A percentile compares a stretch with the other conserved stretches of the same genome.
Evolutionary conservation across 2,888 invertebrate species (phyloP).

Genomic region (Yponomeuta sedellus): DNA sequence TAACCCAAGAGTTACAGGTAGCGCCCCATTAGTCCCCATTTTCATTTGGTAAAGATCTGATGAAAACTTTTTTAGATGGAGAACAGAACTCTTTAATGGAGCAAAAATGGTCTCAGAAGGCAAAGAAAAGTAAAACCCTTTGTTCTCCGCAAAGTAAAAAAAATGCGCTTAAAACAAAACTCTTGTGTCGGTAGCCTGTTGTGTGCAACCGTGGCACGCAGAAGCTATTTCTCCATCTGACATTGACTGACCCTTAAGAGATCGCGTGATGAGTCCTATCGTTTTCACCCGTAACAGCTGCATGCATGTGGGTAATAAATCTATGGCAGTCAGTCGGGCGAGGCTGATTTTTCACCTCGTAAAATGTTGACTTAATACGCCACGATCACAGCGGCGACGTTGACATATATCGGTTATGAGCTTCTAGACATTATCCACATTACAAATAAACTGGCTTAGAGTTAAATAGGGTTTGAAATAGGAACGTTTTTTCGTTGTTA

Average conservation of each 20-base stretch:
- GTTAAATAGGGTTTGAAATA: no score
- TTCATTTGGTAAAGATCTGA: no score
- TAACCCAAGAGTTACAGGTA: no score
- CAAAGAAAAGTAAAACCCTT: no score
- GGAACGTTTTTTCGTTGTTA: no score
- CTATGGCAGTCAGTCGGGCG: slow-evolving; percentile 12
- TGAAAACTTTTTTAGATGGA: no score
- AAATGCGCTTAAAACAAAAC: no score
- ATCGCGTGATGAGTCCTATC: slow-evolving; percentile 5
- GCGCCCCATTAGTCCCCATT: no score
- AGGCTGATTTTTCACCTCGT: slow-evolving; percentile 12
- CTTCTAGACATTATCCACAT: not conserved
- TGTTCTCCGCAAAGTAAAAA: no score
- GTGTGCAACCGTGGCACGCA: not conserved
- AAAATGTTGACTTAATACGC: slow-evolving; percentile 12
- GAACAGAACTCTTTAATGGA: no score
- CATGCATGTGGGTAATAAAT: slow-evolving; percentile 13
- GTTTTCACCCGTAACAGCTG: slow-evolving; percentile 12
- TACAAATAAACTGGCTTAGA: no score
- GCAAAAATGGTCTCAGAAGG: no score
- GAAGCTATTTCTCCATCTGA: not conserved
- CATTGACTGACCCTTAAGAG: not conserved
- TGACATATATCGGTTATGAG: not conserved
- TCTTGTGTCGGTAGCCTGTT: not conserved
- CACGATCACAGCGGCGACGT: not conserved